Conservation (phyloP, 2,797 vertebrate genomes). For the Eptatretus atami region DNA sequence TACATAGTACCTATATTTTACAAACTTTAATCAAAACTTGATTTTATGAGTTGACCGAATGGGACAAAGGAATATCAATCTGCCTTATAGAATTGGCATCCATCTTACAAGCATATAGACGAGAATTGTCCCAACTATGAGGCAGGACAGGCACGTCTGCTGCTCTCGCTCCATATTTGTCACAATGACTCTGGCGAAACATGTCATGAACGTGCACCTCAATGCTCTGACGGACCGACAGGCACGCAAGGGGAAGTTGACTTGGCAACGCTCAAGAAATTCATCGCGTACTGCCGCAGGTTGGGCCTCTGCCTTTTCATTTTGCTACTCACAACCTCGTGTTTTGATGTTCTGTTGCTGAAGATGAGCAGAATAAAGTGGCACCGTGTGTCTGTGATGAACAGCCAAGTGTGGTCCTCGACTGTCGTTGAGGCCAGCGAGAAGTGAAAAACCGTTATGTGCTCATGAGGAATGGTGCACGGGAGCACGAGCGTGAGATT, state of each 20-base stretch:
- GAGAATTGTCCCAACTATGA: too few relatives aligned
- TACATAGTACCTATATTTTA: too few relatives aligned
- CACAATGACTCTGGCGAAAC: slow-evolving; percentile 55
- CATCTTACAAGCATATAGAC: too few relatives aligned
- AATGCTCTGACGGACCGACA: slow-evolving; percentile 56
- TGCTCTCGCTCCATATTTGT: not conserved
- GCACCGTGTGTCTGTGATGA: not conserved
- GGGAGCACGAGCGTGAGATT: slow-evolving; percentile 51
- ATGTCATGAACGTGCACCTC: slow-evolving; percentile 79
- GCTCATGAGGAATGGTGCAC: slow-evolving; percentile 65
- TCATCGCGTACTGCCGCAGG: slow-evolving; percentile 48
- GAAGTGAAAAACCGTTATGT: slow-evolving; percentile 82
- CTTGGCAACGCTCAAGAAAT: slow-evolving; percentile 49
- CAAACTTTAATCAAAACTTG: too few relatives aligned
- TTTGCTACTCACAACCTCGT: too few relatives aligned
- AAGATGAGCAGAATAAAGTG: too few relatives aligned
- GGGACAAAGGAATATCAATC: too few relatives aligned
- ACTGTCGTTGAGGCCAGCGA: slow-evolving; percentile 41
- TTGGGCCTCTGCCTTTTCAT: slow-evolving; percentile 10
- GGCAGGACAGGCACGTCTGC: too few relatives aligned
- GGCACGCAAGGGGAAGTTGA: slow-evolving; percentile 50
- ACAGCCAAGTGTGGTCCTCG: slow-evolving; percentile 70
- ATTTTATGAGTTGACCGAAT: too few relatives aligned
- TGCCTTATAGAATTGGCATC: too few relatives aligned
- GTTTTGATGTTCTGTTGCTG: too few relatives aligned